These are phyloP conservation scores for Oryzias melastigma DNA, from an alignment of 2,113 vertebrate genomes.

Conservation along the genomic window DNA sequence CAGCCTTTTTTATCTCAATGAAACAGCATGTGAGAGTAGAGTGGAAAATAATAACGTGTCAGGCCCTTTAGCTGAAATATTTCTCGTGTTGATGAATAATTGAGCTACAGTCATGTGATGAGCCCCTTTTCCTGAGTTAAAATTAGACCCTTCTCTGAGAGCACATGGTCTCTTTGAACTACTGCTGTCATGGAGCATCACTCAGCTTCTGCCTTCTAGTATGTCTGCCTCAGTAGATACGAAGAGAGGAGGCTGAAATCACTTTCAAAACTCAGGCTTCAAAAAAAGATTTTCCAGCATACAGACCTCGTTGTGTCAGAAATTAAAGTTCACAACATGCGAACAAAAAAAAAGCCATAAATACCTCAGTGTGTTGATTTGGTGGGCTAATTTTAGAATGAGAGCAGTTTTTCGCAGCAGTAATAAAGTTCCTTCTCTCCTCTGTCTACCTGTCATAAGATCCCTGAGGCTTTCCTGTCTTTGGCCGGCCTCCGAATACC, in stretches of 20 bases:
- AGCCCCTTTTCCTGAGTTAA: slow-evolving; percentile 73
- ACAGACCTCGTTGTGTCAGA: background rate
- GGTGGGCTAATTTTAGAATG: slow-evolving; percentile 40
- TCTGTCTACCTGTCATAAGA: slow-evolving; percentile 66
- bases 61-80: slow-evolving; percentile 66
- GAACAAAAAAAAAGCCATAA: slow-evolving; percentile 5
- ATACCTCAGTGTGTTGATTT: slow-evolving; percentile 20
- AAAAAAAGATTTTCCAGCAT: slow-evolving; percentile 7
- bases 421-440: slow-evolving; percentile 54
- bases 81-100: slow-evolving; percentile 75
- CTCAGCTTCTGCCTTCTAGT: slow-evolving; percentile 59
- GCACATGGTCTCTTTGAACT: slow-evolving; percentile 70
- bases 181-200: slow-evolving; percentile 65
- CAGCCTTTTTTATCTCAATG: slow-evolving; percentile 54
- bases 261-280: slow-evolving; percentile 22
- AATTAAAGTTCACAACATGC: background rate
- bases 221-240: slow-evolving; percentile 53
- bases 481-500: slow-evolving; percentile 59
- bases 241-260: slow-evolving; percentile 34
- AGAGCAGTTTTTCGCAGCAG: slow-evolving; percentile 30
- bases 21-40: slow-evolving; percentile 55
- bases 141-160: slow-evolving; percentile 67
- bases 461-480: slow-evolving; percentile 67
- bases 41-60: slow-evolving; percentile 48
- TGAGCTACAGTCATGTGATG: slow-evolving; percentile 66